phyloP scores from a whole-genome alignment of 2,797 vertebrate species.

The Lycodopsis pacificus region DNA sequence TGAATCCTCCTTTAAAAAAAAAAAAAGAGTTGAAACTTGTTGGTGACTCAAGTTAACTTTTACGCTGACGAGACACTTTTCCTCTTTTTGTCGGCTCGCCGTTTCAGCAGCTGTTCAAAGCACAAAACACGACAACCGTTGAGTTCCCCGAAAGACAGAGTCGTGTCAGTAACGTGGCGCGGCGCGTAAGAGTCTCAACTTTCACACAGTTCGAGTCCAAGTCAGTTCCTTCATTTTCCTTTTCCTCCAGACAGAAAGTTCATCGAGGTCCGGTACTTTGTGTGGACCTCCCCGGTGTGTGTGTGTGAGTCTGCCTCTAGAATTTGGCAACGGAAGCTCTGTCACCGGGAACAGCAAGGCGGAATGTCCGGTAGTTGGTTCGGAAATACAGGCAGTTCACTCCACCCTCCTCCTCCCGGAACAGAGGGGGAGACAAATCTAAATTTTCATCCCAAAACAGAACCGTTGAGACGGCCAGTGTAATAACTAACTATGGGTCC shows the following conservation, averaged over 20 bases:
- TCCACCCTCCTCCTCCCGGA: constrained; percentile 65
- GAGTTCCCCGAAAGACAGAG: constrained; percentile 14
- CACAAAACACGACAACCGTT: constrained; percentile 15
- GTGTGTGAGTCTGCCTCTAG: constrained; percentile 34
- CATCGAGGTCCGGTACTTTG: neutral
- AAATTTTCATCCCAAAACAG: neutral
- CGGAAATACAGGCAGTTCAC: constrained; percentile 48
- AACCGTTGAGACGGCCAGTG: neutral
- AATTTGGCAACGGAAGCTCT: constrained; percentile 71
- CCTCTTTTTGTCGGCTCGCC: neutral
- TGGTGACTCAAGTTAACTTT: constrained; percentile 43
- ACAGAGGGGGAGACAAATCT: neutral
- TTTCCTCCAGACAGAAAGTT: constrained; percentile 1
- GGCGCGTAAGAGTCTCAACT: neutral
- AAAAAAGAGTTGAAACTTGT: constrained; percentile 28
- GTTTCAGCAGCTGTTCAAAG: constrained; percentile 20
- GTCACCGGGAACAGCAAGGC: constrained; percentile 61
- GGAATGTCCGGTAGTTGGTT: constrained; percentile 74
- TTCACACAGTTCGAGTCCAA: neutral
- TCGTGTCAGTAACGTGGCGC: neutral
- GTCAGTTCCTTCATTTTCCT: accelerated
- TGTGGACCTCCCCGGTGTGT: neutral
- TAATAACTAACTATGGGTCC: neutral
- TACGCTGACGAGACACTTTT: constrained; percentile 61
- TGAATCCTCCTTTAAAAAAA: constrained; percentile 11